Percentiles rank a stretch among this genome's conserved stretches.
Evolutionary conservation across 2,888 invertebrate genomes (phyloP).

Genomic region (Tyria jacobaeae): DNA sequence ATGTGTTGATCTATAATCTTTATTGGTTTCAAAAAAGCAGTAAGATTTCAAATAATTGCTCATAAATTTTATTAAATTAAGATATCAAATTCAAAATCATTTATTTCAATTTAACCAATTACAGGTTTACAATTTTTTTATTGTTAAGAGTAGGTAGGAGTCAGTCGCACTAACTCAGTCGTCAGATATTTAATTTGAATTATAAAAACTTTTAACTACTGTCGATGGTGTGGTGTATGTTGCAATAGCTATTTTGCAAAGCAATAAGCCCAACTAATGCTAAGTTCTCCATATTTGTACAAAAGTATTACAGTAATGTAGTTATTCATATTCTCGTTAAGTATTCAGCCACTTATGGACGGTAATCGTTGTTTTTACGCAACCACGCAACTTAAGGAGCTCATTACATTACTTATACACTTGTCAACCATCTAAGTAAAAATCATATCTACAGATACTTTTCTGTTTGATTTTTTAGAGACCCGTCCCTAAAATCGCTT

Average conservation of each 20-base stretch:
- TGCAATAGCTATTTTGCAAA: background rate
- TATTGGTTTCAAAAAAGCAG: too few relatives aligned
- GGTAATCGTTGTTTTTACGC: slow-evolving; percentile 1
- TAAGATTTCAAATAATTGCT: too few relatives aligned
- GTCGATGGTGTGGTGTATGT: background rate
- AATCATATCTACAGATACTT: background rate
- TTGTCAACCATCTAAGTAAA: slow-evolving; percentile 3
- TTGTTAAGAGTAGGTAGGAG: too few relatives aligned
- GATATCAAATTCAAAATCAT: too few relatives aligned
- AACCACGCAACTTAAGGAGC: background rate
- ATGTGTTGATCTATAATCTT: too few relatives aligned
- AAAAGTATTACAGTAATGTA: background rate
- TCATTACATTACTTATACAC: slow-evolving; percentile 3
- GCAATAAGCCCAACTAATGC: background rate
- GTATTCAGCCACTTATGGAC: background rate
- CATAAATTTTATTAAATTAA: too few relatives aligned
- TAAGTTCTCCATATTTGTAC: background rate
- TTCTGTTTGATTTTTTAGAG: background rate
- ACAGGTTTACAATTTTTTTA: too few relatives aligned
- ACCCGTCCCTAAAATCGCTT: background rate
- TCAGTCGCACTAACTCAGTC: too few relatives aligned
- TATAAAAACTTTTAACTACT: too few relatives aligned
- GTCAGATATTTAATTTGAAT: too few relatives aligned
- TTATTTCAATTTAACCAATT: too few relatives aligned
- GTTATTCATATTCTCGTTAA: background rate